Base-by-base conservation (phyloP, 2,888 invertebrate species). In the Microctonus hyperodae region DNA sequence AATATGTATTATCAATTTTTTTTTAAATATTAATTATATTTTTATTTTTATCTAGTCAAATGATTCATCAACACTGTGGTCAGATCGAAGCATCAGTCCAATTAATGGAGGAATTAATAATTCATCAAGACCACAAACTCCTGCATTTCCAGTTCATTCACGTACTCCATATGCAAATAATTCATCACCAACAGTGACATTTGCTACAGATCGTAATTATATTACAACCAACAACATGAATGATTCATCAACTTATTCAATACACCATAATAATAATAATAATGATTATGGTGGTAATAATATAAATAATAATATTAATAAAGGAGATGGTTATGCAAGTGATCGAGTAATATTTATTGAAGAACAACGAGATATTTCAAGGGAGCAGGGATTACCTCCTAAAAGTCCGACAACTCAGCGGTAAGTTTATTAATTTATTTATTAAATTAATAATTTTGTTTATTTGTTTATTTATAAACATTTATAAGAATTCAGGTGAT, bases 141-240 rank as follows among this genome's bases (percentile, higher is more conserved):
- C 97, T 51, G 93, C 94, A 64, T 97, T 97, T 87, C 97, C 97
- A 69, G 94, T 95, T 64, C 92, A 93, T 78, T 95, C 95, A 67
- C 90, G 94, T 76, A 96, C 95, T 7, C 96, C 95, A 13, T 93
- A 92, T 86, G 91, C 90, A 74, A 93, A 92, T 79, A 92, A 92
- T 79, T 88, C 90, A 55, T 89, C 91, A 67, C 90, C 91, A 64
- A 87, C 89, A 60, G 87, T 87, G 70, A 83, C 83, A 23, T 83
- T 83, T 64, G 83, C 83, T 35, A 69, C 79, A 31, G 83, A 83
- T 73, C 80, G 81, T 3, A 65, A 72, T 20, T 79, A 81, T 71
- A 67, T 74, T 16, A 73, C 75, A 31, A 72, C 78, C 25, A 80
- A 80, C 69, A 77, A 80, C 64, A 76, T 75, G 64, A 78, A 77